Percentiles rank a stretch among this genome's conserved stretches.
Evolutionary conservation across 2,888 invertebrate species (phyloP).

Genomic region (Conops quadrifasciatus): DNA sequence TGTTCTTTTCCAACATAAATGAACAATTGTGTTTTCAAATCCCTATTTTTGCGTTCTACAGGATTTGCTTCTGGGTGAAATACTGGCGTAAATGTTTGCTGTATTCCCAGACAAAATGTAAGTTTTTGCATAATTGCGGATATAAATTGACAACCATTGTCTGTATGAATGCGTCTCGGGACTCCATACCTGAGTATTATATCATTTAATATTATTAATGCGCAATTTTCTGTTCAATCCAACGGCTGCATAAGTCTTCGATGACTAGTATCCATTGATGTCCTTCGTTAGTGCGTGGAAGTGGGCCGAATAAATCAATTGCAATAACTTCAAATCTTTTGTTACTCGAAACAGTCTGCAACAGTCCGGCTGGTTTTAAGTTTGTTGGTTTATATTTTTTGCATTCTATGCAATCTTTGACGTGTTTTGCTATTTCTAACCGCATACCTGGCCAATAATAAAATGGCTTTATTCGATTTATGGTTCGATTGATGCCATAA

Average conservation of each 20-base stretch:
- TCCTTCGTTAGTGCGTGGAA: constrained; percentile 31
- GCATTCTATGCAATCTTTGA: constrained; percentile 34
- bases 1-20: constrained; percentile 34
- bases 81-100: constrained; percentile 40
- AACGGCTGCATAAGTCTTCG: constrained; percentile 37
- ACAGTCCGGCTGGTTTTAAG: constrained; percentile 32
- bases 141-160: constrained; percentile 58
- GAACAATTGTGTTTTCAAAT: constrained; percentile 11
- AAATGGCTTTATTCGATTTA: constrained; percentile 17
- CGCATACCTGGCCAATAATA: constrained; percentile 37
- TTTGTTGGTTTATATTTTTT: constrained; percentile 36
- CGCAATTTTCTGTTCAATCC: constrained; percentile 36
- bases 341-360: constrained; percentile 35
- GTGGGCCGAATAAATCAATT: constrained; percentile 36
- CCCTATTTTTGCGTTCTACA: constrained; percentile 22
- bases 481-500: constrained; percentile 34
- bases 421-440: constrained; percentile 25
- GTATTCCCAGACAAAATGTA: constrained; percentile 37
- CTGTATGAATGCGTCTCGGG: constrained; percentile 53
- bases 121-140: constrained; percentile 44
- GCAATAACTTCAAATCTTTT: constrained; percentile 39
- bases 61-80: constrained; percentile 43
- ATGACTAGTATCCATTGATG: constrained; percentile 22
- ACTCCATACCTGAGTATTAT: constrained; percentile 47
- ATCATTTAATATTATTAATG: constrained; percentile 34